Percentiles rank a stretch among this genome's conserved stretches.
These are phyloP conservation scores for Mohoua ochrocephala DNA, from an alignment of 2,113 vertebrate genomes.

Conservation along the genomic window DNA sequence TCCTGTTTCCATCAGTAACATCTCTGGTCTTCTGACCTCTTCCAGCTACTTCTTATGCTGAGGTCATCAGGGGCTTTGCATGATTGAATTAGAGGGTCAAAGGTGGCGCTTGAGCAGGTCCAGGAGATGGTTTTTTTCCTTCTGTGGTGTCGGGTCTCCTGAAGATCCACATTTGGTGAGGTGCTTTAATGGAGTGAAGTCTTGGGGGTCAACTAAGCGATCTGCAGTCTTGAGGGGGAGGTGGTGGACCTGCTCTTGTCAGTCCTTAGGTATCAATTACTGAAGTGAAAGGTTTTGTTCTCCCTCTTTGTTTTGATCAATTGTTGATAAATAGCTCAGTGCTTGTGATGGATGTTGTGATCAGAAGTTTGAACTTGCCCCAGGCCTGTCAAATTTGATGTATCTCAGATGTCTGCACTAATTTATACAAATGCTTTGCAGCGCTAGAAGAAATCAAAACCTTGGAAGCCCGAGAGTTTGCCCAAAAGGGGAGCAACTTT, in stretches of 20 bases:
- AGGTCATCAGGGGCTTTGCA: not conserved
- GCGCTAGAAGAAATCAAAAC: not conserved
- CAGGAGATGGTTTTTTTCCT: not conserved
- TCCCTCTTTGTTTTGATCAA: slow-evolving; percentile 20
- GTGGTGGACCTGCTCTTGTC: not conserved
- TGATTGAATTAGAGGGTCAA: not conserved
- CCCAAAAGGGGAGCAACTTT: not conserved
- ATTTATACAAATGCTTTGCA: slow-evolving; percentile 21
- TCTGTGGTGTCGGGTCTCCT: not conserved
- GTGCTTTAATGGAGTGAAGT: not conserved
- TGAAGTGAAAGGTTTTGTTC: slow-evolving; percentile 2
- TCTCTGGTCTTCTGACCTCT: not conserved
- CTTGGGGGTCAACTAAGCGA: not conserved
- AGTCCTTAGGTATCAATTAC: not conserved
- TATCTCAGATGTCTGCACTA: slow-evolving; percentile 32
- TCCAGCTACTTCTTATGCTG: not conserved
- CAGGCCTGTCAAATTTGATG: slow-evolving; percentile 39
- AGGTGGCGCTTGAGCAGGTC: not conserved
- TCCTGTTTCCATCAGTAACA: not conserved
- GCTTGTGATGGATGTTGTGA: slow-evolving; percentile 47
- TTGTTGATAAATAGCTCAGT: slow-evolving; percentile 47
- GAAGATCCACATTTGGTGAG: not conserved
- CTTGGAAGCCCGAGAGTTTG: not conserved
- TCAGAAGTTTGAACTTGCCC: slow-evolving; percentile 34
- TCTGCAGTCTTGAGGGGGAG: not conserved